phyloP scores from a whole-genome alignment of 2,113 vertebrate species.

The Caranx melampygus region DNA sequence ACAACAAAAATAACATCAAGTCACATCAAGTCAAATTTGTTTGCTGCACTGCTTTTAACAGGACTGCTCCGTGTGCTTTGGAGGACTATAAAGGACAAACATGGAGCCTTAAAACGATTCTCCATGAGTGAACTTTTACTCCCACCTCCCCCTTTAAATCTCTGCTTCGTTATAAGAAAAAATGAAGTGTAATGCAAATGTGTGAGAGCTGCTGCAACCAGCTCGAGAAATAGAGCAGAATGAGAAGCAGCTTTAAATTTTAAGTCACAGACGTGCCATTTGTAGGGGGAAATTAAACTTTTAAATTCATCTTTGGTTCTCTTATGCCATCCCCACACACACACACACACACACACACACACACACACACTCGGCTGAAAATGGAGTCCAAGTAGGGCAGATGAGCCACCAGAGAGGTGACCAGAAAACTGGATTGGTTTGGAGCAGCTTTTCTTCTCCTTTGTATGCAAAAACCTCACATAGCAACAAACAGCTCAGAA shows the following conservation, averaged over 20 bases:
- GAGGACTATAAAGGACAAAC: accelerated
- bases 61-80: not conserved
- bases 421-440: constrained; percentile 10
- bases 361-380: not conserved
- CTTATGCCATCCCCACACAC: not conserved
- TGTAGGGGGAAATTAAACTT: not conserved
- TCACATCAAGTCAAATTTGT: constrained; percentile 18
- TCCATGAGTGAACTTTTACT: not conserved
- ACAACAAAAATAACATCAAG: constrained; percentile 40
- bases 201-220: not conserved
- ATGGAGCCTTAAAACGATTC: not conserved
- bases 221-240: not conserved
- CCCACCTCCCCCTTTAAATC: not conserved
- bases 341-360: not conserved
- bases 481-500: not conserved
- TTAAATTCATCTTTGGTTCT: not conserved
- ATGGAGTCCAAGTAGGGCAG: not conserved
- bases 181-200: not conserved
- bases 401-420: not conserved
- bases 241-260: not conserved
- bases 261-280: not conserved
- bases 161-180: not conserved
- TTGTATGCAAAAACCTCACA: constrained; percentile 17
- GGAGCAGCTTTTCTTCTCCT: constrained; percentile 15
- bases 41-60: not conserved